Percentiles rank a stretch among this genome's conserved stretches.
phyloP scores from a whole-genome alignment of 2,797 vertebrate genomes.

The Tarsius wallacei region DNA sequence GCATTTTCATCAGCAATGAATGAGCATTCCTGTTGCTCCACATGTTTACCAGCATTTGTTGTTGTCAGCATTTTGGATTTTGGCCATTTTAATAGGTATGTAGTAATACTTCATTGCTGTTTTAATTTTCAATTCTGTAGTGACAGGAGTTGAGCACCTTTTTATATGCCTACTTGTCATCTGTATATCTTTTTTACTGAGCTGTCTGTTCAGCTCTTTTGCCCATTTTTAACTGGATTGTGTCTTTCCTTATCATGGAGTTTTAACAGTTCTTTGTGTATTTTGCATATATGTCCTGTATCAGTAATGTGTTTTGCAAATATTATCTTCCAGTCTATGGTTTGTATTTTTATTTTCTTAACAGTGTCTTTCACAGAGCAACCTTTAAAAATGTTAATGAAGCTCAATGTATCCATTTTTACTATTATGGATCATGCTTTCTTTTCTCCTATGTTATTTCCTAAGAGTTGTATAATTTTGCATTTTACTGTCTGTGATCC shows the following conservation, averaged over 20 bases:
- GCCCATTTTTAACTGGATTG: background rate
- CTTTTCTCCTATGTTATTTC: background rate
- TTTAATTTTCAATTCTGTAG: background rate
- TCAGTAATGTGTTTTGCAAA: background rate
- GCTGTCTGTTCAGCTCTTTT: conserved; percentile 35
- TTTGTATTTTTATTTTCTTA: background rate
- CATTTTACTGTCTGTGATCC: background rate
- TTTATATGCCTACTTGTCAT: background rate
- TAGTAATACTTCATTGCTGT: background rate
- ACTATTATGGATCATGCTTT: background rate
- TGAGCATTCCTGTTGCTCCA: background rate
- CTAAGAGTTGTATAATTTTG: background rate
- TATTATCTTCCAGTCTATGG: background rate
- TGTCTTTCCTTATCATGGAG: conserved; percentile 4
- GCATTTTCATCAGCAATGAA: conserved; percentile 4
- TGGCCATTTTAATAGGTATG: background rate
- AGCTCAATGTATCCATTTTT: background rate
- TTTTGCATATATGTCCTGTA: background rate
- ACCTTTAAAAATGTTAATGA: background rate
- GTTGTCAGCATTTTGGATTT: conserved; percentile 23
- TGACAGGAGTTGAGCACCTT: background rate
- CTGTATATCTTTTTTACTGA: background rate
- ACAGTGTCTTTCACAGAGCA: background rate
- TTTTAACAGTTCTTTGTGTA: conserved; percentile 46
- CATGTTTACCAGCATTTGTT: background rate